phyloP scores from a whole-genome alignment of 2,888 invertebrate species.

The Antheraea yamamai region DNA sequence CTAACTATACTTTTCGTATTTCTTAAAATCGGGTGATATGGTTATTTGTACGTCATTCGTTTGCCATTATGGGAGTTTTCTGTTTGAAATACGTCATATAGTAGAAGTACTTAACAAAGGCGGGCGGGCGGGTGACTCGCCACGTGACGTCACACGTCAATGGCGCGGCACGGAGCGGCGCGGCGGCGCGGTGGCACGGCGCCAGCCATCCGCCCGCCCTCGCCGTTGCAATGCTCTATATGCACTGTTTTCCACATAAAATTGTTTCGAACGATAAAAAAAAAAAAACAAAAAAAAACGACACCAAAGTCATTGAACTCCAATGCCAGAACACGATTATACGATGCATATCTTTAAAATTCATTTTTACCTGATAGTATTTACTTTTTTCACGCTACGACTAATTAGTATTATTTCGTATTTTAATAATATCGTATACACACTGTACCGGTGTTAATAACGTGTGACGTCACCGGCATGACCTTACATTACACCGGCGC shows the following conservation, averaged over 20 bases:
- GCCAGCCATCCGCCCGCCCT: constrained; percentile 36
- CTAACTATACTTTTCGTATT: background rate
- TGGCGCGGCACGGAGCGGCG: background rate
- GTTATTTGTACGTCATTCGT: background rate
- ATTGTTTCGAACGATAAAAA: background rate
- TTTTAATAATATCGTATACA: background rate
- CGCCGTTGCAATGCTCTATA: constrained; percentile 17
- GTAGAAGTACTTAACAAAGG: constrained; percentile 14
- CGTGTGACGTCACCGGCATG: background rate
- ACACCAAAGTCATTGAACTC: background rate
- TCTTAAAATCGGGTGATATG: background rate
- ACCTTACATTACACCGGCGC: background rate
- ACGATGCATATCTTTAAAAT: background rate
- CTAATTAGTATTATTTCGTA: background rate
- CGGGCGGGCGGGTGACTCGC: constrained; percentile 22
- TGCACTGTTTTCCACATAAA: background rate
- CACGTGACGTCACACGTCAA: constrained; percentile 46
- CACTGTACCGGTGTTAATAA: background rate
- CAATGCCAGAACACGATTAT: background rate
- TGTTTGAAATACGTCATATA: constrained; percentile 15
- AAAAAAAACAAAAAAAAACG: background rate
- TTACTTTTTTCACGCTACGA: background rate
- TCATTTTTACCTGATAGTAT: background rate
- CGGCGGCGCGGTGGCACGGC: constrained; percentile 40
- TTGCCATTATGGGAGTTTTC: background rate